phyloP scores from a whole-genome alignment of 2,113 vertebrate genomes.

The Loxodonta africana region DNA sequence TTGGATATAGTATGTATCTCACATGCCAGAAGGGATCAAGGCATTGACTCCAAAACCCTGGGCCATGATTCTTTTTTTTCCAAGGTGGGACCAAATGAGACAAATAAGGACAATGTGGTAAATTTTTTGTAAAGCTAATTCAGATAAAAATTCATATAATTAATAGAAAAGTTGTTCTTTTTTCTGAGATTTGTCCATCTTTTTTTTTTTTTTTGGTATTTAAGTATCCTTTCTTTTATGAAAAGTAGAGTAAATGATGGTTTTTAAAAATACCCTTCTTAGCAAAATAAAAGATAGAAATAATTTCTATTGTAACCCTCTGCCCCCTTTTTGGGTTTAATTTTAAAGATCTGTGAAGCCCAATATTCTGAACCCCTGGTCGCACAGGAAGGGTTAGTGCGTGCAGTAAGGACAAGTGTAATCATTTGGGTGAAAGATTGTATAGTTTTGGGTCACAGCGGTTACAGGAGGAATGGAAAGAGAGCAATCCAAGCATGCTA shows the following conservation, averaged over 20 bases:
- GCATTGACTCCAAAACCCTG: not conserved
- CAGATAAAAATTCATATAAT: not conserved
- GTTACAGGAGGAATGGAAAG: no score
- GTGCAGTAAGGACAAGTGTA: not conserved
- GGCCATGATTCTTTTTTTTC: not conserved
- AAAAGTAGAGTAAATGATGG: not conserved
- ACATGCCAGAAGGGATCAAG: not conserved
- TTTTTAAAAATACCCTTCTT: not conserved
- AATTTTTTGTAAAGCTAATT: not conserved
- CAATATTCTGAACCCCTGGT: not conserved
- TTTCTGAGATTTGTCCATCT: not conserved
- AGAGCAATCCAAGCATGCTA: not conserved
- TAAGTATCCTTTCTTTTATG: not conserved
- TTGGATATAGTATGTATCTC: not conserved
- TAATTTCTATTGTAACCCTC: not conserved
- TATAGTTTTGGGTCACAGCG: not conserved
- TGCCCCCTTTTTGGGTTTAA: not conserved
- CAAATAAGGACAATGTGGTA: not conserved
- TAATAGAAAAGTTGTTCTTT: not conserved
- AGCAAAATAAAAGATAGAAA: constrained; percentile 24
- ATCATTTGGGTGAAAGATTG: not conserved
- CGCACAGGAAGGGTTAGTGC: not conserved
- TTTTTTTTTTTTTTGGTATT: constrained; percentile 8
- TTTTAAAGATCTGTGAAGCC: not conserved
- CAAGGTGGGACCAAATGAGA: not conserved